A percentile compares a stretch with the other conserved stretches of the same genome.
Conservation (phyloP, 1,140 invertebrate species). For the Orchesella cincta region DNA sequence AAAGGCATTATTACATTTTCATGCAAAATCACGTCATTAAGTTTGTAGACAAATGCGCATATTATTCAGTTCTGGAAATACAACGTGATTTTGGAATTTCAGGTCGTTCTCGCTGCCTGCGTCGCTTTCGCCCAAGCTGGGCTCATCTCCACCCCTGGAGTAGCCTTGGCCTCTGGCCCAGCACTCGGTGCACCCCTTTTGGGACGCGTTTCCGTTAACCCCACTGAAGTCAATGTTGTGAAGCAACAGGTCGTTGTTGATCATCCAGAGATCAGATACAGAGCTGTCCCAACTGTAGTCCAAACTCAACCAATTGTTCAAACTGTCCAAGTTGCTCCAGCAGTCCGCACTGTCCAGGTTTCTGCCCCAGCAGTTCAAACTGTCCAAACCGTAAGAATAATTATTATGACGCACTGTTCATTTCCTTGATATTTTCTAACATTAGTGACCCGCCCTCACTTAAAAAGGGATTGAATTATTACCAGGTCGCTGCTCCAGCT, state of each 20-base stretch:
- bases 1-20: background rate
- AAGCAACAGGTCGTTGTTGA: conserved; percentile 48
- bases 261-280: conserved; percentile 46
- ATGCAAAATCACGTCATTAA: no score
- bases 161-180: conserved; percentile 27
- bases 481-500: background rate
- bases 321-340: conserved; percentile 13
- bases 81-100: conserved; percentile 3
- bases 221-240: conserved; percentile 43
- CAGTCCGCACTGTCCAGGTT: background rate
- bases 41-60: no score
- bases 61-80: no score
- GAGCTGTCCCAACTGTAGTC: conserved; percentile 45
- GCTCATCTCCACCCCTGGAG: conserved; percentile 26
- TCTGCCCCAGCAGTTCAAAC: background rate
- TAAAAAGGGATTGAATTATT: no score
- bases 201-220: conserved; percentile 36
- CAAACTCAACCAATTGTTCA: conserved; percentile 43
- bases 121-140: conserved; percentile 17
- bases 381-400: no score
- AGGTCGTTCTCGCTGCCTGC: conserved; percentile 46
- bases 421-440: no score
- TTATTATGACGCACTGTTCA: no score
- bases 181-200: conserved; percentile 44
- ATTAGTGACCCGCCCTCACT: no score